Base-by-base conservation (phyloP, 37 sponge, comb jelly and placozoan genomes). In the Oopsacas minuta region DNA sequence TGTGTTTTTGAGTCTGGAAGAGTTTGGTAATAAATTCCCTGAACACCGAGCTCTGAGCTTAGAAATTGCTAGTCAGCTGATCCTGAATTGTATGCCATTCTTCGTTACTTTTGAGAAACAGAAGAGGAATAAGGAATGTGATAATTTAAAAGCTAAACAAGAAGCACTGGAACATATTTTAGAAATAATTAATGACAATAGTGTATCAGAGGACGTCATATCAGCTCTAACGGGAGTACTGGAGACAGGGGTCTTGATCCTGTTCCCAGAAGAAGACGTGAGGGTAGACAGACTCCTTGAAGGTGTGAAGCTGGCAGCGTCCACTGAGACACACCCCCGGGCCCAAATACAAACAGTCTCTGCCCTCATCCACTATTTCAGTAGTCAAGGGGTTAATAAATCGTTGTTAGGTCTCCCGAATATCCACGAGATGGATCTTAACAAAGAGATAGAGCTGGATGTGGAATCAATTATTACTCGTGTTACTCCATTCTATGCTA, bases 341-440 rank as follows among this genome's bases (percentile, higher is more conserved):
- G 75, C 75, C 7, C 28, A 61, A 34, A 61, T 61, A 25, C 20
- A 61, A n/a, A 61, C 30, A 3, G 75, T 61, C 32, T 61, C 17
- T n/a, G 91, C 91, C 53, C 93, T 94, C 38, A 92, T 93, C 84
- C 83, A 85, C 25, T 92, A 94, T 84, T 94, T 94, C 83, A 90
- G 90, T 32, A 83, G 69, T 30, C 81, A 84, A 23, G 91, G 91
- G 38, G 82, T 82, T 38, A 88, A 89, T 85, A 85, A 91, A n/a
- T n/a, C n/a, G n/a, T 82, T 94, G 37, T 90, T 94, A 7, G 81
- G 81, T 17, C 87, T 94, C 37, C 92, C 92, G 25, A 28, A 30
- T 30, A 10, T 25, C 5, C 38, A n/a, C 75, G 28, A 3, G 17
- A 10, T 61, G 28, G 75, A 61, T n/a, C 5, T 61, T 3, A 34